phyloP scores from a whole-genome alignment of 2,888 invertebrate genomes.

The Aspidiotus destructor region DNA sequence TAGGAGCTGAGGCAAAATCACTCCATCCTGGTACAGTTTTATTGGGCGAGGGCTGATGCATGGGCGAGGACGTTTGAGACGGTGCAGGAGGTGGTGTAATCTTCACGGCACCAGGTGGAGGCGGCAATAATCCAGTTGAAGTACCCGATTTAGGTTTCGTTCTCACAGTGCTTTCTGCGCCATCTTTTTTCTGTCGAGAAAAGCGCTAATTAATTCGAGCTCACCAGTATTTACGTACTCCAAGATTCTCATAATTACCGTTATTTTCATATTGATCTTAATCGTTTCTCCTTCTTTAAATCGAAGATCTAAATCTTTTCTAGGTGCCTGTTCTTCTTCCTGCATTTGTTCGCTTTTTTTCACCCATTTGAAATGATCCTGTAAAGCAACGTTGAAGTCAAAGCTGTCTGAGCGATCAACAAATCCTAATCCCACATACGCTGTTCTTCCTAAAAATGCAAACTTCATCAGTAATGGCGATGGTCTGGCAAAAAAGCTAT shows the following conservation, averaged over 20 bases:
- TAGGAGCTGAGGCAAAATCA: conserved; percentile 38
- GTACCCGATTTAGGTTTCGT: conserved; percentile 50
- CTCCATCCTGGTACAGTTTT: conserved; percentile 38
- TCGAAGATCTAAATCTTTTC: conserved; percentile 79
- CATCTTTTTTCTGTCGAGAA: conserved; percentile 70
- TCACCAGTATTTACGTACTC: no score
- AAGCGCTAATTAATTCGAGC: no score
- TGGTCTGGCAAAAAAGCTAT: not conserved
- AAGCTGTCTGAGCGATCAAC: conserved; percentile 97
- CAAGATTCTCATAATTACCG: conserved; percentile 48
- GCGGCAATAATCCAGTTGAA: conserved; percentile 56
- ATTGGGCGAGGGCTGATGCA: conserved; percentile 48
- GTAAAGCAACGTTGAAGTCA: conserved; percentile 95
- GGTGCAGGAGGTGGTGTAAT: conserved; percentile 67
- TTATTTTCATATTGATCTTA: conserved; percentile 96
- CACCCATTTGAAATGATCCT: conserved; percentile 95
- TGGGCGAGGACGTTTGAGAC: conserved; percentile 60
- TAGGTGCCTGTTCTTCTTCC: conserved; percentile 60
- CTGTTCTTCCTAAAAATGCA: conserved; percentile 56
- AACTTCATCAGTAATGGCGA: not conserved
- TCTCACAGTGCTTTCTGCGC: conserved; percentile 60
- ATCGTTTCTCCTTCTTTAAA: conserved; percentile 99
- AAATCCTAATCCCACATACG: conserved; percentile 95
- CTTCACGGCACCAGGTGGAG: conserved; percentile 75
- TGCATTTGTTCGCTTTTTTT: conserved; percentile 70